Base-by-base conservation (phyloP, 1,140 invertebrate genomes). In the Pteromalus puparum region DNA sequence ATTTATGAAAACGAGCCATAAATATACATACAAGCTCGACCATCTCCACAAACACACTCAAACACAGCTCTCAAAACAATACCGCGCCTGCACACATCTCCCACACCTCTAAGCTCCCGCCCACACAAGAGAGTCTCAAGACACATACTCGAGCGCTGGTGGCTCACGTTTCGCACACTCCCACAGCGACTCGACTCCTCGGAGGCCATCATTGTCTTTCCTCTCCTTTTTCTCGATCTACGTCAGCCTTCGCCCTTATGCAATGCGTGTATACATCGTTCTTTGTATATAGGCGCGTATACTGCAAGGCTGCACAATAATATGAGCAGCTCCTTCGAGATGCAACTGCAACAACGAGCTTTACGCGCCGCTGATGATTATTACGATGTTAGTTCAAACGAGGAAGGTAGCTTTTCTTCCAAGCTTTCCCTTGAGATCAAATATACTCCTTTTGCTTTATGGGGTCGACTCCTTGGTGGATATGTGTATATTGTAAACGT, bases 171-270 rank as follows among this genome's bases (percentile, higher is more conserved):
- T 81, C 24, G 26, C 42, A 15, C 38, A 80, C 38, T 21, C 72
- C 28, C 72, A 30, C 53, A 7, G 65, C 26, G 26, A 1, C 28
- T 34, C 21, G 34, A 42, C 70, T 38, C 73, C 34, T 65, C 28
- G 72, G 72, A 82, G 30, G 70, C 81, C 81, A 82, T 82, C 46
- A 83, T 76, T 76, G 61, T 42, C 73, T 46, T 18, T 73, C 24
- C 26, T 30, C n/a, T 28, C 24, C 46, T 61, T 28, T 48, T 21
- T 21, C 74, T 38, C 34, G 34, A 26, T 15, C 38, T 15, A 21
- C 74, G 42, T 3, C 76, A 79, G 28, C 34, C n/a, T 61, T 18
- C 9, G 30, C n/a, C 68, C 21, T n/a, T 61, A 5, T 61, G 18
- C 53, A 7, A n/a, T n/a, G 6, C 42, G 24, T 26, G 42, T 46